Conservation (phyloP, 2,888 invertebrate genomes). For the Odontocerum albicorne region DNA sequence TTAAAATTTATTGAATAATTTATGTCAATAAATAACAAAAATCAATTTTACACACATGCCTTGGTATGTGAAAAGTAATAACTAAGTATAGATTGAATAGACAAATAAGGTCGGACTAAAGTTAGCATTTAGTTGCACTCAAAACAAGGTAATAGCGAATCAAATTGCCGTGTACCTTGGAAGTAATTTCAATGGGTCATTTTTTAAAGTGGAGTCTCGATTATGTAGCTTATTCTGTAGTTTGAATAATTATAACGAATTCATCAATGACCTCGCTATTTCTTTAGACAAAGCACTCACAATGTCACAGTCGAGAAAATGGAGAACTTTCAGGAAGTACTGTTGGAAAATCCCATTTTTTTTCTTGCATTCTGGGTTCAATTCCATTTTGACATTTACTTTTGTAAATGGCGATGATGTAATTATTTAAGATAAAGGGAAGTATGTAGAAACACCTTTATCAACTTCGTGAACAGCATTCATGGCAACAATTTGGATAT, state of each 20-base stretch:
- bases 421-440: neutral
- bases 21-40: too few species aligned
- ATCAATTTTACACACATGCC: too few species aligned
- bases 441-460: too few species aligned
- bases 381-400: neutral
- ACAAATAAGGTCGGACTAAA: neutral
- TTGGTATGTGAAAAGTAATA: too few species aligned
- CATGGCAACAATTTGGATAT: too few species aligned
- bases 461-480: too few species aligned
- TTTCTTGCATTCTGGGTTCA: neutral
- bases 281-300: neutral
- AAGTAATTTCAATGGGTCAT: conserved; percentile 12
- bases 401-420: neutral
- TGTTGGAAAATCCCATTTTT: conserved; percentile 5
- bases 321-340: conserved; percentile 18
- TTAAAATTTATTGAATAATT: too few species aligned
- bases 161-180: conserved; percentile 17
- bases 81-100: too few species aligned
- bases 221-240: conserved; percentile 9
- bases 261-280: conserved; percentile 8
- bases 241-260: conserved; percentile 11
- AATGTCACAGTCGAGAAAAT: conserved; percentile 2
- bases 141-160: conserved; percentile 10
- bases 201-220: neutral
- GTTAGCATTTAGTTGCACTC: neutral